Base-by-base conservation (phyloP, 2,888 invertebrate genomes). In the Plebejus anna region DNA sequence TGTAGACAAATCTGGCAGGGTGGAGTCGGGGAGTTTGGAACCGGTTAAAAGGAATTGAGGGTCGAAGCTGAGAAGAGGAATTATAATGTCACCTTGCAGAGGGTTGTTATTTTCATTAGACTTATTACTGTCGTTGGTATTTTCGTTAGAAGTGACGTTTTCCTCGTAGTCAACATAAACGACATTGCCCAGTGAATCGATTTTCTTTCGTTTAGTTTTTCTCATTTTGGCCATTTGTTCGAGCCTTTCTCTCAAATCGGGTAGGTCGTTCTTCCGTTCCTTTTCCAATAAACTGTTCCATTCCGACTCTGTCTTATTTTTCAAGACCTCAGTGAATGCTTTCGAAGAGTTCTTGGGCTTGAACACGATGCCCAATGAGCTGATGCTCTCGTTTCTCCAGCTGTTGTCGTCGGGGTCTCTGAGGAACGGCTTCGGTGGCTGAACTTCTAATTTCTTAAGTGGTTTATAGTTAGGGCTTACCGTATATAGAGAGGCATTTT, bases 331-430 rank as follows among this genome's bases (percentile, higher is more conserved):
- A 76, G 90, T 92, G 78, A 92, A 90, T 32, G 91, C 89, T 81
- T 91, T 94, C 0, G 94, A 87, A 16, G 92, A 89, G 80, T 91
- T 92, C 79, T 91, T 92, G 0, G 91, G 89, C 80, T 93, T 93
- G 78, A 92, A 93, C 22, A 93, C 92, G n/a, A 94, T 93, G 42
- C 94, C 94, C 59, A 92, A 78, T 4, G 91, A 92, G 80, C 90
- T 93, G 70, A 94, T 88, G 79, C 94, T 93, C 83, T 93, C 92
- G 79, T 93, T 94, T 82, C 94, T 87, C 94, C 94, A 94, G 78
- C 91, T 92, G 78, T 92, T 92, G 78, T 94, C 94, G 76, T 94
- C 93, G 0, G 93, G 94, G 77, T 94, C 87, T 81, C 92, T 83
- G 28, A 90, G 81, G 76, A 89, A 89, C 3, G 83, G 85, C 79